Percentiles rank a stretch among this genome's conserved stretches.
Conservation (phyloP, 2,797 vertebrate species). For the Podargus strigoides region DNA sequence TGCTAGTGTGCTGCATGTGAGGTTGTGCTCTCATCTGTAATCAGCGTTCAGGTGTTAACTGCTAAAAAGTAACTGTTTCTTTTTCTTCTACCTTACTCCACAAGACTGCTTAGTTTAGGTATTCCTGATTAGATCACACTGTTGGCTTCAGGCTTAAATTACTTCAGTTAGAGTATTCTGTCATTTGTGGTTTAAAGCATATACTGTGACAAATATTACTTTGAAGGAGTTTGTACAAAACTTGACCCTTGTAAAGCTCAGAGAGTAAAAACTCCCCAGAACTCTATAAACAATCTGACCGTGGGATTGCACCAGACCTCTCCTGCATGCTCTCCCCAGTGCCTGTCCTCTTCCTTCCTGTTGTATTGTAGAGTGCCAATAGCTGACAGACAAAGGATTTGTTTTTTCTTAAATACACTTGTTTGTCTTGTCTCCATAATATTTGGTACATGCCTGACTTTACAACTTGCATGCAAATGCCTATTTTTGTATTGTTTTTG, state of each 20-base stretch:
- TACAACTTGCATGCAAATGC: background rate
- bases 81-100: background rate
- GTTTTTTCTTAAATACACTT: conserved; percentile 23
- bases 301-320: background rate
- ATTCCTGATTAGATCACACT: background rate
- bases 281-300: background rate
- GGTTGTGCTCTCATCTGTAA: background rate
- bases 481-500: conserved; percentile 14
- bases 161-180: background rate
- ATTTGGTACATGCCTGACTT: background rate
- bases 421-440: conserved; percentile 28
- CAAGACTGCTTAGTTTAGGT: background rate
- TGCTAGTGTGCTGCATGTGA: background rate
- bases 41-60: background rate
- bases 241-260: background rate
- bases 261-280: background rate
- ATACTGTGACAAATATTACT: background rate
- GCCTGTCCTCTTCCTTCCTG: conserved; percentile 1
- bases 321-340: background rate
- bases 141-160: background rate
- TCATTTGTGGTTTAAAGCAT: background rate
- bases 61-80: background rate
- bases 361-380: background rate
- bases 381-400: background rate
- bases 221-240: background rate